phyloP scores from a whole-genome alignment of 2,113 vertebrate genomes.

The Cyprinodon variegatus region DNA sequence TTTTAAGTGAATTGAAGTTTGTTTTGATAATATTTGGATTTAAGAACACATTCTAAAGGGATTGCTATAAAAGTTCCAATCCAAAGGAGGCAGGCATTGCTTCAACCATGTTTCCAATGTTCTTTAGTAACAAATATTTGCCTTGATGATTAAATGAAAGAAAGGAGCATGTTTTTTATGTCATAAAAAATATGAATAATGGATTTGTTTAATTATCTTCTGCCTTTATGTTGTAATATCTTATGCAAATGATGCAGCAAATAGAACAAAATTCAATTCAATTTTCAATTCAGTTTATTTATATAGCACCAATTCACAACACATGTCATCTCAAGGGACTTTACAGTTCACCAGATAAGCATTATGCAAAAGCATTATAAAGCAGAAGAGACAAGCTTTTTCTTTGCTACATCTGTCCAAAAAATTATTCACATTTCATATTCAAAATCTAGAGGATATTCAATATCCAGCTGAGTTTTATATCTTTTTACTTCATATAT shows the following conservation, averaged over 20 bases:
- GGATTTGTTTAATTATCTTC: not conserved
- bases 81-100: not conserved
- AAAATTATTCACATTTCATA: no score
- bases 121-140: not conserved
- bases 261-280: not conserved
- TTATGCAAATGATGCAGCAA: not conserved
- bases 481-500: no score
- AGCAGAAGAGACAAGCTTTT: no score
- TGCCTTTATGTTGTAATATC: slow-evolving; percentile 7
- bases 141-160: not conserved
- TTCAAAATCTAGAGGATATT: no score
- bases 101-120: slow-evolving; percentile 2
- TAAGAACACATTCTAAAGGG: not conserved
- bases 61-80: not conserved
- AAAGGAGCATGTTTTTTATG: not conserved
- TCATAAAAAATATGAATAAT: not conserved
- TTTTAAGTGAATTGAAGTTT: not conserved
- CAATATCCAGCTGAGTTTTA: no score
- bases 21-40: not conserved
- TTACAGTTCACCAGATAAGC: no score
- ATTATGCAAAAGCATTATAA: no score
- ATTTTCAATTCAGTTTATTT: no score
- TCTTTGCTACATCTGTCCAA: no score
- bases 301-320: no score
- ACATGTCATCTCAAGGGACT: no score